Base-by-base conservation (phyloP, 2,888 invertebrate species). In the Ectobius pallidus region DNA sequence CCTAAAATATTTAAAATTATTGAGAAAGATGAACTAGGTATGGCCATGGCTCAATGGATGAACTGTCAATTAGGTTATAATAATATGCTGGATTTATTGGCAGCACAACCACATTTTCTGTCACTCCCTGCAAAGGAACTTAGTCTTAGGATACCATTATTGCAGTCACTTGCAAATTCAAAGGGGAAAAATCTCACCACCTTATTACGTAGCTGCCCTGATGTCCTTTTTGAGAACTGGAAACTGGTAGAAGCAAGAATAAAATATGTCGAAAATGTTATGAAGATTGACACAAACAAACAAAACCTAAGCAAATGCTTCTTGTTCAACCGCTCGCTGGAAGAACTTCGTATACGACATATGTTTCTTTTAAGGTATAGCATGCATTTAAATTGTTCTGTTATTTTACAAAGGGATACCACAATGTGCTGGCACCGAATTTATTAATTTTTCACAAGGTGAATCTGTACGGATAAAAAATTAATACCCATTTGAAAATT, bases 231-330 rank as follows among this genome's bases (percentile, higher is more conserved):
- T 30, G 25, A n/a, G 18, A 46, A 65, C 30, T 65, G 42, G 46
- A 44, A 27, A 44, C 16, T 18, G 4, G 46, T 65, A 16, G n/a
- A n/a, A 65, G 65, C 65, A 27, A 65, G 46, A 22, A n/a, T 65
- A 2, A n/a, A 27, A n/a, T 65, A 65, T 14, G 14, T 65, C 44
- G 46, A 46, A 18, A 25, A 46, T 18, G 30, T 65, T 46, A 65
- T 65, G 65, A 46, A 65, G 27, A 46, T 65, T n/a, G 27, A 65
- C 11, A 44, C 27, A 44, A 46, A 44, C 1, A 46, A 65, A 25
- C 44, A 65, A n/a, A 65, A 65, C 30, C 9, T 65, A 18, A n/a
- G 18, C 46, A 65, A 65, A 39, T 44, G 44, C 4, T 27, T 27
- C n/a, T 9, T 46, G 25, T 65, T 65, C 27, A 65, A 65, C 25